A percentile compares a stretch with the other conserved stretches of the same genome.
Conservation (phyloP, 1,140 invertebrate species). For the Caenorhabditis tropicalis region DNA sequence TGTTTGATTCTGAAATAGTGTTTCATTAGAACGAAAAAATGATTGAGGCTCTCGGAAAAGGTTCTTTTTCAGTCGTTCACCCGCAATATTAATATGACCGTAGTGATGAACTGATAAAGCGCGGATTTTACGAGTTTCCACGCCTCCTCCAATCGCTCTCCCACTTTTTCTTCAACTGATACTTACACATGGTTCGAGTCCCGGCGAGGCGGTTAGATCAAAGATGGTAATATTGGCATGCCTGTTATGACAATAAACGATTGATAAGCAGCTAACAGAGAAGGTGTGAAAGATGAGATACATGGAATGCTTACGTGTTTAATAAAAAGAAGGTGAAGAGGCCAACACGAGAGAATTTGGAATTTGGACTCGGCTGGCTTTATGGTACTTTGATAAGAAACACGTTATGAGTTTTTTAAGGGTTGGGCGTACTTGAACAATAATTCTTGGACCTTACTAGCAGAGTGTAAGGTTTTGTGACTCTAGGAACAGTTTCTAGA, state of each 20-base stretch:
- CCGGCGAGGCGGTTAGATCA: conserved; percentile 26
- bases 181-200: conserved; percentile 21
- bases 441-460: neutral
- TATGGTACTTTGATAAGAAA: neutral
- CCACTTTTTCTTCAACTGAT: neutral
- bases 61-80: neutral
- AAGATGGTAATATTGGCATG: conserved; percentile 32
- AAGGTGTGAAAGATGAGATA: conserved; percentile 6
- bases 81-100: neutral
- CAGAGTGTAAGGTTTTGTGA: too few species aligned
- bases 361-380: conserved; percentile 1
- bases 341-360: neutral
- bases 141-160: neutral
- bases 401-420: neutral
- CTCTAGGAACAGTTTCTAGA: too few species aligned
- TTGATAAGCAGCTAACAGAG: neutral
- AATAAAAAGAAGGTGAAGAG: neutral
- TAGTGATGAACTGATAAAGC: conserved; percentile 22
- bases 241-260: neutral
- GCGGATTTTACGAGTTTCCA: conserved; percentile 38
- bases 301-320: conserved; percentile 1
- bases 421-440: neutral
- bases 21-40: neutral
- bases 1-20: neutral
- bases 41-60: neutral